phyloP scores from a whole-genome alignment of 2,888 invertebrate species.

The Drepanosiphum platanoidis region DNA sequence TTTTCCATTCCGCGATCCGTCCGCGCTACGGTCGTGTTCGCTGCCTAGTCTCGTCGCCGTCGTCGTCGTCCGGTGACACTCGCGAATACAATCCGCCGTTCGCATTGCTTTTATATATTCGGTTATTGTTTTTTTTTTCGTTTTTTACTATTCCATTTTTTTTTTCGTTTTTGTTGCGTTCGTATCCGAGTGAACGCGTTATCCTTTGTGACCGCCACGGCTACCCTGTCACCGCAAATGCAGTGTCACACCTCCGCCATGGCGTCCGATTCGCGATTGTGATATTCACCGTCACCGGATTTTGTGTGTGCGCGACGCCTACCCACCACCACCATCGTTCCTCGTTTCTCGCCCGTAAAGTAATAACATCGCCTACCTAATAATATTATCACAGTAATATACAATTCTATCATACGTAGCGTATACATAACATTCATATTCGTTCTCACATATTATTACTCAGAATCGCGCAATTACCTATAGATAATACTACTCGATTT shows the following conservation, averaged over 20 bases:
- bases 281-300: constrained; percentile 37
- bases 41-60: constrained; percentile 2
- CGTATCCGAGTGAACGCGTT: constrained; percentile 12
- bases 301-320: background rate
- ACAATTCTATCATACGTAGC: background rate
- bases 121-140: constrained; percentile 25
- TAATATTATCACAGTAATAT: background rate
- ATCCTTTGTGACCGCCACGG: constrained; percentile 43
- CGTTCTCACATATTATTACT: background rate
- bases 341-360: background rate
- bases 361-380: background rate
- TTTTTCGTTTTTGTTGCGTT: background rate
- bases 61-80: background rate
- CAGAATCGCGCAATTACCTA: background rate
- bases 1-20: constrained; percentile 46
- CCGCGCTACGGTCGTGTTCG: constrained; percentile 45
- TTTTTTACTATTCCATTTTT: background rate
- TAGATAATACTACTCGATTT: background rate
- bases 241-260: constrained; percentile 45
- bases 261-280: constrained; percentile 61
- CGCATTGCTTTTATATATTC: background rate
- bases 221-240: constrained; percentile 46
- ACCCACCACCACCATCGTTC: background rate
- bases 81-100: background rate
- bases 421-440: background rate